Base-by-base conservation (phyloP, 2,797 vertebrate genomes). In the Acipenser transmontanus region DNA sequence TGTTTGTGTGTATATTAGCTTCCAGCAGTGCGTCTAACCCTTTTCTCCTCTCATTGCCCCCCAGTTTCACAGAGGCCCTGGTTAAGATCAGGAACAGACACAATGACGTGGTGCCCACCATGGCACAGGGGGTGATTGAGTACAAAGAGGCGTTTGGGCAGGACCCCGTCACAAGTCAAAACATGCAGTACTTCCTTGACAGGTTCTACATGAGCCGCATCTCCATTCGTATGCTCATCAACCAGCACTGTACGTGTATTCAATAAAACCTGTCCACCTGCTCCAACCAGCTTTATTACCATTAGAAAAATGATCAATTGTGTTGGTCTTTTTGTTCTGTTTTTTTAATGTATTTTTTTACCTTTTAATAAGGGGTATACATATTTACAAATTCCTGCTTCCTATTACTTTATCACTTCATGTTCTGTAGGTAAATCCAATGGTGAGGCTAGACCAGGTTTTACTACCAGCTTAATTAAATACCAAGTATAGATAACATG, bases 161-260 rank as follows among this genome's bases (percentile, higher is more conserved):
- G 10, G 95, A 98, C 70, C 87, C 83, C 0, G 84, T 94, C 47
- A 93, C 94, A 78, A 96, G 94, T 85, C 95, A 96, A 82, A 98
- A 98, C 83, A 94, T 97, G 73, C 94, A 98, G 80, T 98, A 98
- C 78, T 98, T 98, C 81, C 84, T 98, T 65, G 95, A 98, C 72
- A 93, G 96, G 56, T 96, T 98, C 88, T 98, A 97, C 88, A 87
- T 94, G 86, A 98, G 96, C 83, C 93, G 96, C 68, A 98, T 98
- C 80, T 98, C 96, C 63, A 98, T 98, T 76, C 94, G 96, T 34
- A 98, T 98, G 96, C 94, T 98, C 62, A 90, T 98, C 84, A 98
- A 98, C 89, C 96, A 98, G 81, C 96, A 98, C 87, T 95, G 95
- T 97, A 84, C 89, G 94, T 75, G 4, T 2, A 11, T 34, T 34